These are phyloP conservation scores for Gopherus flavomarginatus DNA, from an alignment of 2,113 vertebrate genomes.

Conservation along the genomic window DNA sequence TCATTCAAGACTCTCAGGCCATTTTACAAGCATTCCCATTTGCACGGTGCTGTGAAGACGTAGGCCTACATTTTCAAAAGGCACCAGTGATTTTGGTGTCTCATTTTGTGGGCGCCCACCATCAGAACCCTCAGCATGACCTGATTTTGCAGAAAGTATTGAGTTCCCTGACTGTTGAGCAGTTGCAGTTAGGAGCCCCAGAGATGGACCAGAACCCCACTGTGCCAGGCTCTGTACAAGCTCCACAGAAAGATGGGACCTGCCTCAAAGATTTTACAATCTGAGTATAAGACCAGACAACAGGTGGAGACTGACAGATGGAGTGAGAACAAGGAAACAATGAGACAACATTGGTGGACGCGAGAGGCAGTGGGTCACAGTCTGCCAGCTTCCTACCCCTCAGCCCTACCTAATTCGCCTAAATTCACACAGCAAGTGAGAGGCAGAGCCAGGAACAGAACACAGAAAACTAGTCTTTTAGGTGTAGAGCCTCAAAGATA, in stretches of 20 bases:
- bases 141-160: background rate
- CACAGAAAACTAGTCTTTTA: background rate
- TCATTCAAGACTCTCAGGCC: background rate
- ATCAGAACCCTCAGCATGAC: background rate
- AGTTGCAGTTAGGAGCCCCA: background rate
- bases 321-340: background rate
- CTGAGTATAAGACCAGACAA: background rate
- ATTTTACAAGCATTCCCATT: background rate
- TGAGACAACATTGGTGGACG: background rate
- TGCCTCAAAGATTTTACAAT: background rate
- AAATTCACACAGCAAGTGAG: background rate
- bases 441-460: background rate
- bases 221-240: background rate
- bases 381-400: background rate
- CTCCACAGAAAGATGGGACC: background rate
- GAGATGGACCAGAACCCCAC: background rate
- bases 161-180: background rate
- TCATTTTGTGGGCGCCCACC: background rate
- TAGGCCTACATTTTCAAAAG: background rate
- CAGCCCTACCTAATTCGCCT: background rate
- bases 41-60: background rate
- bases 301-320: background rate
- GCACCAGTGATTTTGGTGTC: rapidly evolving
- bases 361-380: background rate
- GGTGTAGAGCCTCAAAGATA: background rate